Evolutionary conservation across 1,140 invertebrate species (phyloP).

Genomic region (Ostrea edulis): DNA sequence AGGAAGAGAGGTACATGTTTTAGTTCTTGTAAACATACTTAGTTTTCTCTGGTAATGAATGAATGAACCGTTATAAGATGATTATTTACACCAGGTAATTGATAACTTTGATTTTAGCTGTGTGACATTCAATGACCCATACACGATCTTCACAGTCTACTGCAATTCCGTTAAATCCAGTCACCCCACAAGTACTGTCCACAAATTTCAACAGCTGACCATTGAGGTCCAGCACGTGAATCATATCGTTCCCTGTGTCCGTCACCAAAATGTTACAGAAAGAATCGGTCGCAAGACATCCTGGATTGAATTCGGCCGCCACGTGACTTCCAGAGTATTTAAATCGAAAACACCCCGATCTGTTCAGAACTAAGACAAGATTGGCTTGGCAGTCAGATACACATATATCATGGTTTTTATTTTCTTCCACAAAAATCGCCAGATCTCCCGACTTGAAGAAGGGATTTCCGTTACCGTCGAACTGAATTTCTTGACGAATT

Average conservation of each 20-base stretch:
- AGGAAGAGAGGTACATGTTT: no score
- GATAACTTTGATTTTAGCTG: not conserved
- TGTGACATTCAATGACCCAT: slow-evolving; percentile 5
- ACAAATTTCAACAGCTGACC: not conserved
- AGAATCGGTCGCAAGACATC: slow-evolving; percentile 7
- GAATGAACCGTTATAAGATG: no score
- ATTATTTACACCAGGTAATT: not conserved
- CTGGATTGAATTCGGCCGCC: not conserved
- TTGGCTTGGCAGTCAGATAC: not conserved
- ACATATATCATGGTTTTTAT: slow-evolving; percentile 1
- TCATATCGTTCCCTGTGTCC: not conserved
- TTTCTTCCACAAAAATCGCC: slow-evolving; percentile 21
- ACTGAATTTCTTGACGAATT: not conserved
- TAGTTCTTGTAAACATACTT: no score
- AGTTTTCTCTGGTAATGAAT: no score
- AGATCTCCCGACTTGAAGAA: slow-evolving; percentile 2
- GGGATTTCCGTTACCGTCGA: not conserved
- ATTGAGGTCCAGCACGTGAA: not conserved
- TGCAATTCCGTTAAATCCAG: not conserved
- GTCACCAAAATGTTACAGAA: not conserved
- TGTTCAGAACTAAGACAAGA: not conserved
- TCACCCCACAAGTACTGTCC: not conserved
- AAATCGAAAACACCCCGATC: not conserved
- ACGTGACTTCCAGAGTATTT: slow-evolving; percentile 16
- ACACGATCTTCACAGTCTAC: not conserved